Evolutionary conservation across 2,888 invertebrate species (phyloP).

Genomic region (Catocala fraxini): DNA sequence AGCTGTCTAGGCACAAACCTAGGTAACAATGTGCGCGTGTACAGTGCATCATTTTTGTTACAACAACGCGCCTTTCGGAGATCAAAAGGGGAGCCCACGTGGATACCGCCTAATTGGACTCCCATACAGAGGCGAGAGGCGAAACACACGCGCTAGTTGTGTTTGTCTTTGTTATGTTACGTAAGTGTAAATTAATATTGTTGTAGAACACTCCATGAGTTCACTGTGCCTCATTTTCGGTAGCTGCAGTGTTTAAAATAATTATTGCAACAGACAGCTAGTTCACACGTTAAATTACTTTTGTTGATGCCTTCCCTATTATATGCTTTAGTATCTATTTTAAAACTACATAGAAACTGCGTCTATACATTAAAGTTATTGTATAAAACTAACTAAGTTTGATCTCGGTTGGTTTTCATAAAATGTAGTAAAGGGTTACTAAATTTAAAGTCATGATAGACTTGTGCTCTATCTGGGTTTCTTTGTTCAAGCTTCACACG

Average conservation of each 20-base stretch:
- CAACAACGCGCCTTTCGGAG: constrained; percentile 42
- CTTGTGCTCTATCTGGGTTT: too few relatives aligned
- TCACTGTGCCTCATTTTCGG: constrained; percentile 3
- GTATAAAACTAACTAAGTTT: too few relatives aligned
- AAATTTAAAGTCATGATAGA: too few relatives aligned
- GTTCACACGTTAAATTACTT: too few relatives aligned
- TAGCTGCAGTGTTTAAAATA: not conserved
- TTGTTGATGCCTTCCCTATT: too few relatives aligned
- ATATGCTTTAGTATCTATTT: too few relatives aligned
- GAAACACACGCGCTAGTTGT: constrained; percentile 26
- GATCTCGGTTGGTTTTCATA: too few relatives aligned
- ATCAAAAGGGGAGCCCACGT: constrained; percentile 50
- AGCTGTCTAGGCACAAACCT: constrained; percentile 33
- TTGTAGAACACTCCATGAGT: constrained; percentile 16
- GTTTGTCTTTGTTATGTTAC: constrained; percentile 36
- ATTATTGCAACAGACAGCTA: too few relatives aligned
- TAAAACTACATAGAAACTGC: too few relatives aligned
- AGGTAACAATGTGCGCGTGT: constrained; percentile 39
- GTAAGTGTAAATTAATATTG: constrained; percentile 35
- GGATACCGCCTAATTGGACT: constrained; percentile 54
- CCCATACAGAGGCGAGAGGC: constrained; percentile 32
- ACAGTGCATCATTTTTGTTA: constrained; percentile 49
- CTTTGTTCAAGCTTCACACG: too few relatives aligned
- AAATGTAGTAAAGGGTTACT: too few relatives aligned
- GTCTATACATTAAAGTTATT: too few relatives aligned